Percentiles rank a stretch among this genome's conserved stretches.
These are phyloP conservation scores for Semnornis frantzii DNA, from an alignment of 2,113 vertebrate species.

Conservation along the genomic window DNA sequence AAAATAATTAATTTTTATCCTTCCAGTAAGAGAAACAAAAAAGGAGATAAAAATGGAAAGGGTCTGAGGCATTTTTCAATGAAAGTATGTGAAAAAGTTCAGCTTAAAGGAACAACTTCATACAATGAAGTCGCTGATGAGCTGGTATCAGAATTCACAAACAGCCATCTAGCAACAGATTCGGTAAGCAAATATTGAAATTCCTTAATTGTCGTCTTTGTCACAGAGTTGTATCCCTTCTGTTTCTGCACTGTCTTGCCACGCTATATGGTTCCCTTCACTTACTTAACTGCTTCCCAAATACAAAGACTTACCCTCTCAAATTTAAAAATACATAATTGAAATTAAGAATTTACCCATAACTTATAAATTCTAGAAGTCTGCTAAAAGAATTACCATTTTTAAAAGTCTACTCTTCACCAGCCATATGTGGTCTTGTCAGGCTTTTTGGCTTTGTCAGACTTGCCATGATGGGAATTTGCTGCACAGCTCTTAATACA, in stretches of 20 bases:
- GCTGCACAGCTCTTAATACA: not conserved
- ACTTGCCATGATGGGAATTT: not conserved
- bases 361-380: not conserved
- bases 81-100: slow-evolving; percentile 93
- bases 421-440: not conserved
- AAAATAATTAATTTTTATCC: slow-evolving; percentile 28
- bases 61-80: slow-evolving; percentile 90
- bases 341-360: not conserved
- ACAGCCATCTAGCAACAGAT: slow-evolving; percentile 79
- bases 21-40: slow-evolving; percentile 85
- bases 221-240: not conserved
- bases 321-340: not conserved
- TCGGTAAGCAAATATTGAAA: slow-evolving; percentile 75
- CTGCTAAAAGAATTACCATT: not conserved
- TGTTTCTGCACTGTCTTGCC: not conserved
- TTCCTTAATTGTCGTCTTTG: not conserved
- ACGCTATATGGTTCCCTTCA: not conserved
- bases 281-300: not conserved
- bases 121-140: slow-evolving; percentile 91
- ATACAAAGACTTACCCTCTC: not conserved
- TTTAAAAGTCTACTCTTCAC: not conserved
- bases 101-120: slow-evolving; percentile 87
- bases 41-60: slow-evolving; percentile 90
- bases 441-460: not conserved
- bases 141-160: slow-evolving; percentile 86